Evolutionary conservation across 2,888 invertebrate species (phyloP), one percentile per base, ranked within the genome.

Genomic region (Tethea ocularis): DNA sequence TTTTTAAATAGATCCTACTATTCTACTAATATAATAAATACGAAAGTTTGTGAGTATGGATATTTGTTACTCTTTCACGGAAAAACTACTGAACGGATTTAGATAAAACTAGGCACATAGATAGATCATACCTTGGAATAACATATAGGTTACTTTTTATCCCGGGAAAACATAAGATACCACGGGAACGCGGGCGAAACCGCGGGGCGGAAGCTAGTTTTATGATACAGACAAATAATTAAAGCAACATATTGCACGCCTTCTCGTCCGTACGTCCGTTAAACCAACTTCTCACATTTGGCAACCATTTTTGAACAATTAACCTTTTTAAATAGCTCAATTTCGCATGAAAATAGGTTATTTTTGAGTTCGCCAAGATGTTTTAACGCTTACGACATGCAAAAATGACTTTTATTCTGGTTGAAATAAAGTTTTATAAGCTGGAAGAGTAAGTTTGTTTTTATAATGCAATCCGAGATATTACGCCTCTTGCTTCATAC

Each of bases 251-350:
- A 46, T 20, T 8, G 1, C 26, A n/a, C 52, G 52, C 17, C 17
- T 26, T 13, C 15, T 17, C 17, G 10, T 17, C 26, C 26, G 26
- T 52, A 10, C 24, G n/a, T 52, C 2, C n/a, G 26, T 26, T 8
- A 26, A 53, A 7, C 24, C 67, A 82, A 82, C 77, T 78, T 76
- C 64, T 68, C 77, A 71, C 73, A 83, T 79, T 80, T 79, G 77
- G 78, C 80, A 75, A 69, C 74, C 71, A 74, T 78, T 76, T 80
- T 76, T 74, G 72, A 61, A 67, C 74, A 78, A 80, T 82, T 80
- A 81, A 80, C 80, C 80, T 78, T 77, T 77, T 74, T 69, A 72
- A 73, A 69, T 66, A 15, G 52, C 64, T 62, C 59, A 66, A 64
- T 57, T 61, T 56, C 60, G 46, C 51, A 56, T 46, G 57, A 61